phyloP scores from a whole-genome alignment of 2,888 invertebrate genomes.

The Erannis defoliaria region DNA sequence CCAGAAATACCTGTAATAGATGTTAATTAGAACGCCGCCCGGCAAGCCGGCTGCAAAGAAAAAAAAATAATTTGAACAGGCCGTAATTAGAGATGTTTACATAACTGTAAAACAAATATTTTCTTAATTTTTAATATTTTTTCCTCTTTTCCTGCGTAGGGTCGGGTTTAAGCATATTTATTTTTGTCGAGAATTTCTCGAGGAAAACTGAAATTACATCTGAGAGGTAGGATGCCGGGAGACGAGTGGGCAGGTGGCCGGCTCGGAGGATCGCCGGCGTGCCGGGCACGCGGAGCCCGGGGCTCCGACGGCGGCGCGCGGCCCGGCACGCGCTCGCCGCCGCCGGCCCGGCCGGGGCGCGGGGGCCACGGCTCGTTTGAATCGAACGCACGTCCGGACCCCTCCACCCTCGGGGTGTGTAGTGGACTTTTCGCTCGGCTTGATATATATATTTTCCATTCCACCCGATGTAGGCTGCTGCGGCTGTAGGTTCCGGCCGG shows the following conservation, averaged over 20 bases:
- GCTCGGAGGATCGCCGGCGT: not conserved
- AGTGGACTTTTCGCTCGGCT: slow-evolving; percentile 86
- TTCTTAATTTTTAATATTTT: slow-evolving; percentile 84
- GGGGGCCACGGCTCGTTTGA: slow-evolving; percentile 80
- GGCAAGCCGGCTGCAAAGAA: slow-evolving; percentile 73
- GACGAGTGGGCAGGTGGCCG: slow-evolving; percentile 32
- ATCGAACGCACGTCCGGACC: slow-evolving; percentile 84
- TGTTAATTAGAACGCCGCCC: slow-evolving; percentile 82
- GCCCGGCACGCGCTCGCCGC: slow-evolving; percentile 43
- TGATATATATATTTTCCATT: slow-evolving; percentile 86
- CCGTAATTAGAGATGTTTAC: slow-evolving; percentile 86
- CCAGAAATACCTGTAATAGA: slow-evolving; percentile 84
- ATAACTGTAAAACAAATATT: slow-evolving; percentile 85
- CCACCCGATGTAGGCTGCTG: slow-evolving; percentile 80
- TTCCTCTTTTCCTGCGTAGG: slow-evolving; percentile 71
- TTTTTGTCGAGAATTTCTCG: slow-evolving; percentile 74
- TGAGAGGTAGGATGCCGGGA: slow-evolving; percentile 57
- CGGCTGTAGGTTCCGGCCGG: slow-evolving; percentile 72
- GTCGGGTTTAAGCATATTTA: slow-evolving; percentile 85
- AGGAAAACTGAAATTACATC: slow-evolving; percentile 80
- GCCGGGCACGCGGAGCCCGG: slow-evolving; percentile 26
- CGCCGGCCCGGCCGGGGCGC: slow-evolving; percentile 55
- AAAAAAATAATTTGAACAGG: slow-evolving; percentile 84
- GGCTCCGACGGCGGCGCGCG: slow-evolving; percentile 26
- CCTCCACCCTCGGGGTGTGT: slow-evolving; percentile 76